These are phyloP conservation scores for Epizoanthus stellaris DNA, from an alignment of 92 coral and sea anemone species.

Conservation along the genomic window DNA sequence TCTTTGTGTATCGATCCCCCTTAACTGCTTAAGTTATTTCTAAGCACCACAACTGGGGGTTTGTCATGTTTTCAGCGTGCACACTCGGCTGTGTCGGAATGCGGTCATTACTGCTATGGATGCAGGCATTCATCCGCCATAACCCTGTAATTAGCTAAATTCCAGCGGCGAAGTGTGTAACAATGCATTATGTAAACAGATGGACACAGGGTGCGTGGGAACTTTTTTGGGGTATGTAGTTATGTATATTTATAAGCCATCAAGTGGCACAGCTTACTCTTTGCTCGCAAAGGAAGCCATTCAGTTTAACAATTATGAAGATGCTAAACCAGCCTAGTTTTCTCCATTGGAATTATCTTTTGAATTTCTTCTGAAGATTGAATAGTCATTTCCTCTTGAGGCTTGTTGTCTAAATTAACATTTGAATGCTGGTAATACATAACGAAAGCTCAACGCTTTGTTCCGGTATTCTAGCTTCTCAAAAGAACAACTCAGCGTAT, in stretches of 20 bases:
- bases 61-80: constrained; percentile 13
- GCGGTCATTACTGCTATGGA: constrained; percentile 9
- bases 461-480: constrained; percentile 24
- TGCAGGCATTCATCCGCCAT: constrained; percentile 18
- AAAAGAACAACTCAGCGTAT: constrained; percentile 42
- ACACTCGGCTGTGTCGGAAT: constrained; percentile 35
- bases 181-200: constrained; percentile 29
- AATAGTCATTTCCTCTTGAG: constrained; percentile 9
- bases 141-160: constrained; percentile 27
- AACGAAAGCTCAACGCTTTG: constrained; percentile 33
- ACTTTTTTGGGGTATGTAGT: background rate
- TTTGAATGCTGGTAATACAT: constrained; percentile 10
- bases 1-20: background rate
- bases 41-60: background rate
- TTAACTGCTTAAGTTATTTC: constrained; percentile 13
- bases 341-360: background rate
- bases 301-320: background rate
- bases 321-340: background rate
- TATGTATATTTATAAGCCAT: constrained; percentile 26
- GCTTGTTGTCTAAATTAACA: constrained; percentile 3
- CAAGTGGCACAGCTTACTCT: background rate
- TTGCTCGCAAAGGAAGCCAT: background rate
- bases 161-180: constrained; percentile 38
- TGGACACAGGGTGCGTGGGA: constrained; percentile 39
- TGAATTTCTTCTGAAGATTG: background rate